Conservation (phyloP, 2,113 vertebrate genomes). For the Elaphurus davidianus region DNA sequence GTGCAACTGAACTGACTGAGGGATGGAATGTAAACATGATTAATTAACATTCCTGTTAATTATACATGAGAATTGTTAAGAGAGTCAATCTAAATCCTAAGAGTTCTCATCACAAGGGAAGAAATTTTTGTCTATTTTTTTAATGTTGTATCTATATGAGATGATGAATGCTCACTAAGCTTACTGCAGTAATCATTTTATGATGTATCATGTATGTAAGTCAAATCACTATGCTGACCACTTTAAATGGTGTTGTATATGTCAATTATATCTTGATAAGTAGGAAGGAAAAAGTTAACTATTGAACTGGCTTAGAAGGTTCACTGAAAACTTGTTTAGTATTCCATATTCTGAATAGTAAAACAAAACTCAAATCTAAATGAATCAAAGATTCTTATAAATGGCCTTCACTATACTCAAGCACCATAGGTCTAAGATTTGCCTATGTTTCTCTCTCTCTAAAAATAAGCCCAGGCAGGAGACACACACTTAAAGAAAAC, state of each 20-base stretch:
- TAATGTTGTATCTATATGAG: neutral
- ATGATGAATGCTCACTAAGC: neutral
- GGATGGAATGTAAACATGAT: neutral
- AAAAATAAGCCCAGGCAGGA: neutral
- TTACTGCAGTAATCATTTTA: neutral
- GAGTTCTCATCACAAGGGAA: neutral
- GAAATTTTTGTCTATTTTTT: neutral
- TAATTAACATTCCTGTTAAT: neutral
- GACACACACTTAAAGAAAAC: neutral
- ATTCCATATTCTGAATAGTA: neutral
- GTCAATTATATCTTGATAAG: neutral
- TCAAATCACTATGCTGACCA: neutral
- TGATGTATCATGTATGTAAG: neutral
- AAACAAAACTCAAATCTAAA: constrained; percentile 21
- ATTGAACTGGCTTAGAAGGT: neutral
- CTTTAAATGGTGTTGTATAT: neutral
- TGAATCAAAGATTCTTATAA: neutral
- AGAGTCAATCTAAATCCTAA: neutral
- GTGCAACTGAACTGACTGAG: neutral
- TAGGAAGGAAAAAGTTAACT: neutral
- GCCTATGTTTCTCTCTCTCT: neutral
- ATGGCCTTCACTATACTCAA: neutral
- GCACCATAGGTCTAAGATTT: neutral
- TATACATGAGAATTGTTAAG: neutral
- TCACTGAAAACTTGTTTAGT: neutral